Evolutionary conservation across 1,140 invertebrate species (phyloP).

Genomic region (Globodera ellingtonae): DNA sequence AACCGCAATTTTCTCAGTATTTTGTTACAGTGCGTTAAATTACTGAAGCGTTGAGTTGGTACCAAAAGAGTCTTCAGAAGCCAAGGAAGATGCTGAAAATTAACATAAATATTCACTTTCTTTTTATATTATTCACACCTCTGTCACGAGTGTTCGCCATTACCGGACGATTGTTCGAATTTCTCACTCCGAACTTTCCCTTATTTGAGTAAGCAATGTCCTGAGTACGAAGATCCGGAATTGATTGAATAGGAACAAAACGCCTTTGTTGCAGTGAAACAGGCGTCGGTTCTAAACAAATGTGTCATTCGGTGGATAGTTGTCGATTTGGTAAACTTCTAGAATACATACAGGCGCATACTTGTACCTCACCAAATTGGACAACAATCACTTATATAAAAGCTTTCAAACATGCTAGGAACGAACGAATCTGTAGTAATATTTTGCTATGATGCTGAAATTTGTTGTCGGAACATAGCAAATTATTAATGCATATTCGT

Average conservation of each 20-base stretch:
- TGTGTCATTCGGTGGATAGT: no score
- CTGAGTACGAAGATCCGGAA: conserved; percentile 59
- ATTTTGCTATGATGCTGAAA: no score
- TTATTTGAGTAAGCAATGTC: conserved; percentile 36
- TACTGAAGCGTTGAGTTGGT: conserved; percentile 1
- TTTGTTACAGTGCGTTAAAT: background rate
- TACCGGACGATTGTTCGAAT: conserved; percentile 18
- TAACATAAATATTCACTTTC: conserved; percentile 7
- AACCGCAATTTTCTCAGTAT: background rate
- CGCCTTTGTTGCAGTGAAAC: conserved; percentile 50
- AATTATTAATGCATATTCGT: no score
- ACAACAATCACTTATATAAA: no score
- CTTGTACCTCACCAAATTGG: no score
- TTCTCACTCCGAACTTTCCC: conserved; percentile 47
- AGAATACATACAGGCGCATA: no score
- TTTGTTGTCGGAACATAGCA: no score
- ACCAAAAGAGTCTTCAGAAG: conserved; percentile 44
- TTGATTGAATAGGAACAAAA: conserved; percentile 59
- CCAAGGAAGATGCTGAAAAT: conserved; percentile 51
- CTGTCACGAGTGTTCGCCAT: conserved; percentile 22
- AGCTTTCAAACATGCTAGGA: no score
- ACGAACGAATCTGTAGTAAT: no score
- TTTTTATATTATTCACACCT: conserved; percentile 4
- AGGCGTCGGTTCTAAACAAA: conserved; percentile 19
- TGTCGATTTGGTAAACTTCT: no score